Evolutionary conservation across 2,797 vertebrate species (phyloP).

Genomic region (Aeoliscus strigatus): DNA sequence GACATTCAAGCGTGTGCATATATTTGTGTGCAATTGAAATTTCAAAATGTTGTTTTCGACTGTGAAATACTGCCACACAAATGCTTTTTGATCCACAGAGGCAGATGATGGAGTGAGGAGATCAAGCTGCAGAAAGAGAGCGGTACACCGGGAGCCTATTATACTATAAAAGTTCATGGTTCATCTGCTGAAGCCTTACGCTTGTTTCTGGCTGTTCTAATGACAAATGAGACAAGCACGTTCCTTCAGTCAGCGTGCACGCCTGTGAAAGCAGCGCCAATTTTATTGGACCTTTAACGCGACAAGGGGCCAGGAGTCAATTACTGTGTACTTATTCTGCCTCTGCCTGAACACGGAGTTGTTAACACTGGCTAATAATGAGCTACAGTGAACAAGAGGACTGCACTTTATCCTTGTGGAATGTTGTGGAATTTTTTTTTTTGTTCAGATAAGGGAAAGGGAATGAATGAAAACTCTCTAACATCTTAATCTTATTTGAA

Average conservation of each 20-base stretch:
- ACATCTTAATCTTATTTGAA: no score
- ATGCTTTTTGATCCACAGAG: conserved; percentile 21
- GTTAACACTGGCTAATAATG: conserved; percentile 69
- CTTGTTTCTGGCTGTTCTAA: conserved; percentile 43
- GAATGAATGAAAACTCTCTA: no score
- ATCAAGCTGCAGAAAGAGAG: no score
- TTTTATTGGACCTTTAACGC: conserved; percentile 60
- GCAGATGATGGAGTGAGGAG: conserved; percentile 36
- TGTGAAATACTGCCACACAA: conserved; percentile 42
- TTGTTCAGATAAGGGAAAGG: no score
- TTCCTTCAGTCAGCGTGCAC: conserved; percentile 39
- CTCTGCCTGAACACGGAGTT: conserved; percentile 56
- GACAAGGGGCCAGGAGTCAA: conserved; percentile 69
- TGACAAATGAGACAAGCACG: conserved; percentile 60
- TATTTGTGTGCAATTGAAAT: conserved; percentile 47
- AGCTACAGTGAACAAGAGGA: conserved; percentile 45
- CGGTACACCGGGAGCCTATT: conserved; percentile 25
- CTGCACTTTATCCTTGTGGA: conserved; percentile 35
- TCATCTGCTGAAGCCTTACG: conserved; percentile 41
- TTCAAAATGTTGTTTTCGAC: conserved; percentile 52
- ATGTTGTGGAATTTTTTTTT: no score
- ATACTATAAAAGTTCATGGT: conserved; percentile 40
- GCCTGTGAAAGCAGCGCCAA: conserved; percentile 52
- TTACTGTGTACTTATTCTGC: conserved; percentile 68
- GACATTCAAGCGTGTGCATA: conserved; percentile 46